phyloP scores from a whole-genome alignment of 2,797 vertebrate species.

The Platalea minor region DNA sequence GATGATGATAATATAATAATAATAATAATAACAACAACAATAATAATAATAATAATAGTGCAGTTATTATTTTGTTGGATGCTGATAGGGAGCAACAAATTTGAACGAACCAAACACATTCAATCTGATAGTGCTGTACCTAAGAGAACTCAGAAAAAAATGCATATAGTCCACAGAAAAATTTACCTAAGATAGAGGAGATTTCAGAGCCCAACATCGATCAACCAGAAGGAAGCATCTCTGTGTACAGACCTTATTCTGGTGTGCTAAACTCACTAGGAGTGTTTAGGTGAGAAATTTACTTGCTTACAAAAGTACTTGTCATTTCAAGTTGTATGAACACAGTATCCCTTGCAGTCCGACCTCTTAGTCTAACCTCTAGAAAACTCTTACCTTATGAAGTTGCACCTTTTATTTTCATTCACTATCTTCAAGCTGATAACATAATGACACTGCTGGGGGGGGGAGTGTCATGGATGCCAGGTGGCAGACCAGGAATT shows the following conservation, averaged over 20 bases:
- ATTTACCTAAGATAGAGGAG: not conserved
- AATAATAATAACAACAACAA: too few relatives aligned
- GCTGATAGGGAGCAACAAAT: not conserved
- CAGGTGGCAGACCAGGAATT: not conserved
- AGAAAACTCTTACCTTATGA: not conserved
- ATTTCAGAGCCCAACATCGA: not conserved
- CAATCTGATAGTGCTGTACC: not conserved
- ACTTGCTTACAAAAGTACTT: not conserved
- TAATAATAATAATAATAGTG: too few relatives aligned
- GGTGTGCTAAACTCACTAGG: not conserved
- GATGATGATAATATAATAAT: too few relatives aligned
- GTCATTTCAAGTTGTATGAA: not conserved
- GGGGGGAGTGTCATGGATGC: not conserved
- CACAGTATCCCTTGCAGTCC: not conserved
- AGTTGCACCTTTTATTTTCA: not conserved
- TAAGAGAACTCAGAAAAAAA: not conserved
- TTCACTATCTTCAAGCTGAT: not conserved
- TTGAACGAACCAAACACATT: not conserved
- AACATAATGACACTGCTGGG: not conserved
- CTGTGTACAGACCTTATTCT: not conserved
- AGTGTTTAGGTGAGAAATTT: not conserved
- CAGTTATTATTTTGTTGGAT: not conserved
- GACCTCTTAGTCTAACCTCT: not conserved
- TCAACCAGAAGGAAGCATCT: not conserved
- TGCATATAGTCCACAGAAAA: not conserved